Base-by-base conservation (phyloP, 1,140 invertebrate genomes). In the Tachypleus tridentatus region DNA sequence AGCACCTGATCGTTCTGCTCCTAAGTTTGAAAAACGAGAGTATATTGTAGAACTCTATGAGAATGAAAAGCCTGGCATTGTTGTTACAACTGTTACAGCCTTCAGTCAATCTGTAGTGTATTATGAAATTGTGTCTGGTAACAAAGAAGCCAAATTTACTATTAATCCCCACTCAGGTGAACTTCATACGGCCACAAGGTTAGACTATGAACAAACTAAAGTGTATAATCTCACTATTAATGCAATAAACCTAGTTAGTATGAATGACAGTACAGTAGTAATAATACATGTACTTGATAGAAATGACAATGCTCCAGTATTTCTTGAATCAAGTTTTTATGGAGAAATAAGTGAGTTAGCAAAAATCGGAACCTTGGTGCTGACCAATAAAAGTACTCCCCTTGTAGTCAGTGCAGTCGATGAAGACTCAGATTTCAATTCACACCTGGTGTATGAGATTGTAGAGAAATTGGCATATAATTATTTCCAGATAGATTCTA, bases 131-230 rank as follows among this genome's bases (percentile, higher is more conserved):
- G 77, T 84, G n/a, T 78, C 80, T 58, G 91, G 91, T 1, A 89
- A 93, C 73, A 74, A 77, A 4, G 84, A 85, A 62, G 84, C 86
- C 63, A 81, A 83, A 52, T 94, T 94, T 77, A 81, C 84, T 47
- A 83, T 93, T 29, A 91, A 91, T 76, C 89, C 91, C 1, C 88
- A 86, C 60, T 91, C 89, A 51, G 91, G 91, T 3, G 85, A 93
- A 58, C 68, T 78, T 10, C 71, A 71, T 4, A 82, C 84, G 8
- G 85, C 87, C 0, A 84, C 85, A 70, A 79, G 81, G 47, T 80
- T 94, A 54, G 91, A 94, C 74, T 92, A 88, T 75, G 91, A 95
- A 75, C 78, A 79, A 56, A 82, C 75, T 48, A 83, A 84, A 68
- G 82, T 85, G 62, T 94, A 91, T 74, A 93, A 94, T 74, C 76